A percentile compares a stretch with the other conserved stretches of the same genome.
Conservation (phyloP, 2,888 invertebrate species). For the Zygaena filipendulae region DNA sequence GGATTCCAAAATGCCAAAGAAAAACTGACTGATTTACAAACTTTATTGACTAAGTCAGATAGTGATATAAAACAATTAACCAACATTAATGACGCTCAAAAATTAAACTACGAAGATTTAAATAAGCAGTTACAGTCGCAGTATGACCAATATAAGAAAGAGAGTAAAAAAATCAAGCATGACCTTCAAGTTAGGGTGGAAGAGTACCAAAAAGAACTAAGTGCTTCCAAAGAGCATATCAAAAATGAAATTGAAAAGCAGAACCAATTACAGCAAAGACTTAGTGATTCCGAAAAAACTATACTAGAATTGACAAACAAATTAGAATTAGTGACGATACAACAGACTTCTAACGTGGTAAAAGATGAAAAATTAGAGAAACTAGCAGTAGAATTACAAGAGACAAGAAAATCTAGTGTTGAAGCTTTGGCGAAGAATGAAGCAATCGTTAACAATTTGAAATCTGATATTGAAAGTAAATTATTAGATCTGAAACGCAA, state of each 20-base stretch:
- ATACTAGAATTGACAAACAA: conserved; percentile 47
- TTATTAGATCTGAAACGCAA: conserved; percentile 45
- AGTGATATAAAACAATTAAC: conserved; percentile 51
- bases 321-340: conserved; percentile 47
- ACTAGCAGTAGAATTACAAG: conserved; percentile 49
- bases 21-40: conserved; percentile 47
- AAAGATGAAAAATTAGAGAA: conserved; percentile 54
- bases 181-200: conserved; percentile 69
- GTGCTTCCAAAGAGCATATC: conserved; percentile 43
- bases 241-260: conserved; percentile 47
- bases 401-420: conserved; percentile 36
- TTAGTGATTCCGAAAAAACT: conserved; percentile 40
- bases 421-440: conserved; percentile 45
- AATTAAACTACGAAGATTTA: conserved; percentile 56
- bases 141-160: conserved; percentile 52
- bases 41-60: conserved; percentile 49
- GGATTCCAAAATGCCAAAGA: conserved; percentile 41
- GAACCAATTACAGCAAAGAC: conserved; percentile 38
- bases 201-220: conserved; percentile 51
- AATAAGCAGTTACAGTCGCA: conserved; percentile 50
- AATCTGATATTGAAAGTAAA: conserved; percentile 45
- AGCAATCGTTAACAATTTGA: conserved; percentile 39
- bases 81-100: conserved; percentile 57
- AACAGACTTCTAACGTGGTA: conserved; percentile 44
- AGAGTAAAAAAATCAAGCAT: conserved; percentile 57